Percentiles rank a stretch among this genome's conserved stretches.
These are phyloP conservation scores for Recurvirostra avosetta DNA, from an alignment of 2,113 vertebrate species.

Conservation along the genomic window DNA sequence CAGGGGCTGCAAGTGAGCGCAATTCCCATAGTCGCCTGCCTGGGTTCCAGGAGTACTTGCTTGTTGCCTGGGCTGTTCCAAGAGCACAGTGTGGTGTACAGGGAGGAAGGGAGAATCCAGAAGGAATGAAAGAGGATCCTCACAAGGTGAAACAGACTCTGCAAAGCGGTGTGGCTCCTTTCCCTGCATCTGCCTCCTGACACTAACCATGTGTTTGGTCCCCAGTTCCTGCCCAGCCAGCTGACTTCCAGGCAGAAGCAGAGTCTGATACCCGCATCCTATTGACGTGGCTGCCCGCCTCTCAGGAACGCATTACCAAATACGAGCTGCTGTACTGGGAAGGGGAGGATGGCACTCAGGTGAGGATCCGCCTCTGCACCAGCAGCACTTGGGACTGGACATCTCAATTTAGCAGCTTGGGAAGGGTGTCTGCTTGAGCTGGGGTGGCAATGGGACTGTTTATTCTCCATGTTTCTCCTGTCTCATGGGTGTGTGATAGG, in stretches of 20 bases:
- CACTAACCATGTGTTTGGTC: slow-evolving; percentile 10
- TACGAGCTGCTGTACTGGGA: slow-evolving; percentile 94
- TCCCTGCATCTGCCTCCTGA: not conserved
- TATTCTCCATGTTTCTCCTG: not conserved
- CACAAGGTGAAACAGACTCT: not conserved
- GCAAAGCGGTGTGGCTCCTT: rapidly evolving
- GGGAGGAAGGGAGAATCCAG: not conserved
- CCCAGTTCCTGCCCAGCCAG: slow-evolving; percentile 89
- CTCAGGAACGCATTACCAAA: slow-evolving; percentile 85
- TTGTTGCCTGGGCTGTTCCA: not conserved
- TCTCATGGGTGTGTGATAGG: not conserved
- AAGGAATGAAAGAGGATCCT: not conserved
- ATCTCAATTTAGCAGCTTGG: not conserved
- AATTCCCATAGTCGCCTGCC: not conserved
- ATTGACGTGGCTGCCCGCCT: slow-evolving; percentile 89
- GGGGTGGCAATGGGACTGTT: not conserved
- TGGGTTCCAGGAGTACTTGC: not conserved
- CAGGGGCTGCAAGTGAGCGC: not conserved
- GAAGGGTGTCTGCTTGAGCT: not conserved
- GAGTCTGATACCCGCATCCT: slow-evolving; percentile 91
- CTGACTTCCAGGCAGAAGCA: slow-evolving; percentile 88
- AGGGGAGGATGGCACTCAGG: slow-evolving; percentile 82
- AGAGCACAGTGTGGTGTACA: not conserved
- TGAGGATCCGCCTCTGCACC: slow-evolving; percentile 38
- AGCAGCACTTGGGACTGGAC: not conserved